A percentile compares a stretch with the other conserved stretches of the same genome.
phyloP scores from a whole-genome alignment of 2,113 vertebrate genomes.

The Danionella cerebrum region DNA sequence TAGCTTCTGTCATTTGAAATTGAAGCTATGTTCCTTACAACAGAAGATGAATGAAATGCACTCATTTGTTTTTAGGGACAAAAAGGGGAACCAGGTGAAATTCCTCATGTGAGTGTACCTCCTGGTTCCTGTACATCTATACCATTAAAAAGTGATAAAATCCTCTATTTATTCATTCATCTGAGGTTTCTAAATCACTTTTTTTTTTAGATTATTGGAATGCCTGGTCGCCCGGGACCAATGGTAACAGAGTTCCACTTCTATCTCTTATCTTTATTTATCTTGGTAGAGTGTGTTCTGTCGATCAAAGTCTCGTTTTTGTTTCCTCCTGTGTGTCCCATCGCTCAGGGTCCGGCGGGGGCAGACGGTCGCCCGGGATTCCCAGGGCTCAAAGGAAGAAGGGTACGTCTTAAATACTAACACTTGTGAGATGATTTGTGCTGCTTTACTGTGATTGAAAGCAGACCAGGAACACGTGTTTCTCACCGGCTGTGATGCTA shows the following conservation, averaged over 20 bases:
- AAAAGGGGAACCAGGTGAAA: slow-evolving; percentile 93
- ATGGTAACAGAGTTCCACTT: slow-evolving; percentile 12
- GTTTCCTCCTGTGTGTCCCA: neutral
- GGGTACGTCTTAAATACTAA: slow-evolving; percentile 56
- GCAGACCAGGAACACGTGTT: too few species aligned
- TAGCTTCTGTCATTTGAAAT: neutral
- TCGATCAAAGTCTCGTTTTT: neutral
- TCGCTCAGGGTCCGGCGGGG: slow-evolving; percentile 81
- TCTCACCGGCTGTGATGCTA: too few species aligned
- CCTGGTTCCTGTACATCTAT: neutral
- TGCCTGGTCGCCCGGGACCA: slow-evolving; percentile 31
- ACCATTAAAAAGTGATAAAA: neutral
- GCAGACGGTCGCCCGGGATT: slow-evolving; percentile 78
- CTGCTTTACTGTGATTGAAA: neutral
- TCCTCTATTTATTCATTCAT: neutral
- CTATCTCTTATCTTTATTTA: too few species aligned
- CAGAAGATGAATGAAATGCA: too few species aligned
- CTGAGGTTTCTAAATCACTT: neutral
- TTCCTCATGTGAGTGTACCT: slow-evolving; percentile 85
- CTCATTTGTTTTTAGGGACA: slow-evolving; percentile 70
- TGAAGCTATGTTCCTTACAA: too few species aligned
- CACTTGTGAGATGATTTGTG: too few species aligned
- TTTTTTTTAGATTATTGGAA: slow-evolving; percentile 30
- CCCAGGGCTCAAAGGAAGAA: slow-evolving; percentile 85
- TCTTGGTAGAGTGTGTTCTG: too few species aligned